phyloP scores from a whole-genome alignment of 2,113 vertebrate species.

The Galbula dea region DNA sequence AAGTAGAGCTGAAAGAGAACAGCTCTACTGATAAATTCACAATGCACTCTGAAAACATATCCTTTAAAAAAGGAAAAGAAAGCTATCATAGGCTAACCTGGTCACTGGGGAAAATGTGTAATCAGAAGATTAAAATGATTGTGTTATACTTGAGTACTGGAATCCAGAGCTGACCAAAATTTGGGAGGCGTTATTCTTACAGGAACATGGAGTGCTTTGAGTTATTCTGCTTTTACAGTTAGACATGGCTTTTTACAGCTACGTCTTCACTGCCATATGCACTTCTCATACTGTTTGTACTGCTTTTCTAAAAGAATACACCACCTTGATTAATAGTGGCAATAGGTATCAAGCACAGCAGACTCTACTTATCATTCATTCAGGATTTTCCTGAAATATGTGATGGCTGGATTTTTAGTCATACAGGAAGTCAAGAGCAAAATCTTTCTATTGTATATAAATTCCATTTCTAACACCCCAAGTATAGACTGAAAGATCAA shows the following conservation, averaged over 20 bases:
- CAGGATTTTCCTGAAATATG: neutral
- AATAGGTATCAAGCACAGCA: neutral
- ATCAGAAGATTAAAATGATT: neutral
- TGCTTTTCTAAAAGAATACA: neutral
- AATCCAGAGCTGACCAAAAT: neutral
- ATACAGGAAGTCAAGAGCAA: neutral
- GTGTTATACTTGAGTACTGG: neutral
- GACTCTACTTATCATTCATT: neutral
- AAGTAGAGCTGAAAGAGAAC: neutral
- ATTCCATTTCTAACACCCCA: neutral
- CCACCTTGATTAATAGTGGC: neutral
- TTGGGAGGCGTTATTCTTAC: neutral
- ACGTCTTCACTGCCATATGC: neutral
- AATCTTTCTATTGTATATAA: neutral
- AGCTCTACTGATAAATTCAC: neutral
- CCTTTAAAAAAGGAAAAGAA: neutral
- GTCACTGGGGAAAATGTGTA: neutral
- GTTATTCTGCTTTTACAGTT: neutral
- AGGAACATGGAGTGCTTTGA: neutral
- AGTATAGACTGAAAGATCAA: neutral
- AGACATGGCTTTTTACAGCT: neutral
- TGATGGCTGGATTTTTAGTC: neutral
- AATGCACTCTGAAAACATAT: neutral
- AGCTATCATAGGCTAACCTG: neutral
- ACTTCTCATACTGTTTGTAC: neutral